Evolutionary conservation across 2,113 vertebrate species (phyloP), one percentile per base, ranked within the genome.

Genomic region (Jaculus jaculus): DNA sequence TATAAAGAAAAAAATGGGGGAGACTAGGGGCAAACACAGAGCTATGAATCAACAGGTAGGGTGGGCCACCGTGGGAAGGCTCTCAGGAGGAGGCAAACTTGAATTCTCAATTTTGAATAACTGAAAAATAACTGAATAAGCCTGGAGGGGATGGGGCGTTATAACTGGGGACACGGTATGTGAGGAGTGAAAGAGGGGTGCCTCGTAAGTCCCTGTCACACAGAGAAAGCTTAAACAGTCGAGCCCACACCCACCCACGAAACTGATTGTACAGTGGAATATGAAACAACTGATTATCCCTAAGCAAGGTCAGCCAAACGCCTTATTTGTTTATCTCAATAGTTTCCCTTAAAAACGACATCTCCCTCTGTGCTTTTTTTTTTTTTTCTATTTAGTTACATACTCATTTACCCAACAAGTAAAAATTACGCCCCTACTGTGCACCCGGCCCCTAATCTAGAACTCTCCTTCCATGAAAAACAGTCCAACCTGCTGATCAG

Each of bases 301-400:
- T 72, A 90, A 86, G 85, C 92, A 85, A 93, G 87, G 61, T 54
- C 84, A 68, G 66, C 74, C 88, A 87, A 93, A 95, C 85, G 86
- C 88, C 93, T 93, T 93, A 82, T 81, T 96, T 95, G 93, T 78
- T 96, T 95, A 94, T 88, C 92, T 11, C 90, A 85, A 94, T 24
- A 69, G 78, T 73, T 87, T 85, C 71, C 92, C 92, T 86, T 34
- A 5, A 77, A 92, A 90, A 71, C 61, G 84, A 92, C 68, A 90
- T n/a, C 77, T 79, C 90, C 84, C 88, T 92, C 93, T 92, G 63
- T 47, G 42, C 54, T 54, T 15, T 54, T 54, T 54, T 54, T 12
- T 51, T 84, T 96, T 65, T 87, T 95, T 95, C 94, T 92, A 90
- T 88, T 93, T 80, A 93, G 92, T 28, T 88, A 80, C 30, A 26